phyloP scores from a whole-genome alignment of 2,113 vertebrate species.

The Melanerpes aurifrons region DNA sequence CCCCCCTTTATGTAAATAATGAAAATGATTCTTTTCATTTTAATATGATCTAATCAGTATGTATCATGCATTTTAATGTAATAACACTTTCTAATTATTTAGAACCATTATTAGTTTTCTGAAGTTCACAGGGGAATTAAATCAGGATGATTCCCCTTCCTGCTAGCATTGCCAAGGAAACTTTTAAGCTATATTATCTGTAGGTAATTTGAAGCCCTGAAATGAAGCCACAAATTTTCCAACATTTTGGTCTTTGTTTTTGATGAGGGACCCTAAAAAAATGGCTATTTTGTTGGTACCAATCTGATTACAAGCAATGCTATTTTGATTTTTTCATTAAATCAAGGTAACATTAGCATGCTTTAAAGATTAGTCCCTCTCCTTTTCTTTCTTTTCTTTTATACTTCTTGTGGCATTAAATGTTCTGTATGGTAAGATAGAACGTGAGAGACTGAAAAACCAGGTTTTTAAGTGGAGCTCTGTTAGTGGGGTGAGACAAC shows the following conservation, averaged over 20 bases:
- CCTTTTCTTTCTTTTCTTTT: neutral
- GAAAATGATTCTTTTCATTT: constrained; percentile 51
- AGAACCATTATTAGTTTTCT: constrained; percentile 28
- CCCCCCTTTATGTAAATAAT: constrained; percentile 35
- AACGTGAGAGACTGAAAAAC: neutral
- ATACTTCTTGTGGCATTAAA: neutral
- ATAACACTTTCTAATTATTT: constrained; percentile 63
- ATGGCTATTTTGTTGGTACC: neutral
- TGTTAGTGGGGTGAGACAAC: neutral
- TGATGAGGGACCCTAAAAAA: neutral
- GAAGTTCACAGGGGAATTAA: constrained; percentile 40
- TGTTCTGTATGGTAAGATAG: neutral
- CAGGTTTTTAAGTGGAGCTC: neutral
- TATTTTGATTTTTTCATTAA: neutral
- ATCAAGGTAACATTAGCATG: too few species aligned
- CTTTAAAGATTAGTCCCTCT: neutral
- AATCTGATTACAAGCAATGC: neutral
- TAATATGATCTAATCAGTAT: constrained; percentile 57
- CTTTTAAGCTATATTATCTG: neutral
- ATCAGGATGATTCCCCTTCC: constrained; percentile 11
- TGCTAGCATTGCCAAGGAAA: neutral
- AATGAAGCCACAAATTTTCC: neutral
- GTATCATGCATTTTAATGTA: constrained; percentile 58
- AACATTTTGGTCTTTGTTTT: constrained; percentile 2
- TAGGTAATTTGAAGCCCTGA: neutral